phyloP scores from a whole-genome alignment of 2,113 vertebrate genomes.

The Ia io region DNA sequence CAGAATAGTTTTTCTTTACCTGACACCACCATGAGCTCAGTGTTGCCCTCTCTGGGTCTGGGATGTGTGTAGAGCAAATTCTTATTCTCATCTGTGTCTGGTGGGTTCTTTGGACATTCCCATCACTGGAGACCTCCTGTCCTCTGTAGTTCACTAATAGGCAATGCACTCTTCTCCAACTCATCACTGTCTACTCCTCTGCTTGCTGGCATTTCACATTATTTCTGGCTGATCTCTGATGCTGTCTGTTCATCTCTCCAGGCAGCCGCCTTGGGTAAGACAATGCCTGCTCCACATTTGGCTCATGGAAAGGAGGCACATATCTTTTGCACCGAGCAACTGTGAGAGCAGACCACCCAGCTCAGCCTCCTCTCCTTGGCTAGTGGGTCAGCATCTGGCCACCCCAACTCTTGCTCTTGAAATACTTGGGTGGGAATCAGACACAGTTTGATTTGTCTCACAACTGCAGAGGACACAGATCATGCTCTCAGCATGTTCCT shows the following conservation, averaged over 20 bases:
- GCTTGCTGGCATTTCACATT: background rate
- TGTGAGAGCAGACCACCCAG: background rate
- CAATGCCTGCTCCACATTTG: background rate
- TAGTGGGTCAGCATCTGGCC: background rate
- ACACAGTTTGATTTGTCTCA: background rate
- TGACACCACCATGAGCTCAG: background rate
- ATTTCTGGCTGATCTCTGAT: background rate
- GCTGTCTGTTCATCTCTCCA: background rate
- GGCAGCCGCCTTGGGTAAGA: background rate
- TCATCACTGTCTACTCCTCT: background rate
- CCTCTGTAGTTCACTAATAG: background rate
- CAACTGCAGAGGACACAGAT: background rate
- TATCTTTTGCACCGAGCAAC: background rate
- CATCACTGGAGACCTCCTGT: no score
- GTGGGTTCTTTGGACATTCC: background rate
- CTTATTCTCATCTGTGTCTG: background rate
- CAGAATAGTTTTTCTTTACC: background rate
- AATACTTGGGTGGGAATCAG: background rate
- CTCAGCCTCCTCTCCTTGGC: background rate
- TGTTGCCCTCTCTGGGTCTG: background rate
- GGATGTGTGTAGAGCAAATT: background rate
- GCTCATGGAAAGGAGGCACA: background rate
- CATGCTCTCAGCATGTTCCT: background rate
- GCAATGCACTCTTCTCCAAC: background rate
- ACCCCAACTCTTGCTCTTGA: background rate